A percentile compares a stretch with the other conserved stretches of the same genome.
Evolutionary conservation across 2,888 invertebrate species (phyloP).

Genomic region (Alsophila aescularia): DNA sequence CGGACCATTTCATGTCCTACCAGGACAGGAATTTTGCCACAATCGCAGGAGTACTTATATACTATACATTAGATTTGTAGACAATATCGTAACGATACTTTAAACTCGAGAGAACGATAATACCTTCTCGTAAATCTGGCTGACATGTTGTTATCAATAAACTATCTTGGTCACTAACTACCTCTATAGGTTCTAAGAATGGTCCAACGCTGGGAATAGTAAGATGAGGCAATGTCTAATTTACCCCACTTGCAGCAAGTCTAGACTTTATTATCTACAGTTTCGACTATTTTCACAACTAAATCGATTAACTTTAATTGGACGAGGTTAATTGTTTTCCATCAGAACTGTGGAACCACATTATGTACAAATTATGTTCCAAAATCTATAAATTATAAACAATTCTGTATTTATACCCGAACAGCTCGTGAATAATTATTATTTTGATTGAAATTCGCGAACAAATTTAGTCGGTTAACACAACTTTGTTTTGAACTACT

Average conservation of each 20-base stretch:
- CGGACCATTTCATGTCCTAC: neutral
- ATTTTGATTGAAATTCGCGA: too few species aligned
- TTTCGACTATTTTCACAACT: conserved; percentile 9
- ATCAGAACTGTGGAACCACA: neutral
- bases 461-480: too few species aligned
- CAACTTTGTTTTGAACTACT: too few species aligned
- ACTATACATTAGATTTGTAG: conserved; percentile 9
- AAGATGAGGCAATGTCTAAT: conserved; percentile 21
- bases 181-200: neutral
- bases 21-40: conserved; percentile 11
- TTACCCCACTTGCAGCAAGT: conserved; percentile 22
- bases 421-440: too few species aligned
- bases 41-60: conserved; percentile 16
- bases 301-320: conserved; percentile 12
- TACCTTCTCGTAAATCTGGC: conserved; percentile 17
- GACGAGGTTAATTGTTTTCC: neutral
- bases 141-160: conserved; percentile 18
- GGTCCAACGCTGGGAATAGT: conserved; percentile 11
- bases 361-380: neutral
- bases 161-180: conserved; percentile 8
- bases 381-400: neutral
- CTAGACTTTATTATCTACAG: conserved; percentile 17
- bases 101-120: conserved; percentile 7
- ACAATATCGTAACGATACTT: conserved; percentile 16
- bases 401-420: too few species aligned